Percentiles rank a stretch among this genome's conserved stretches.
Conservation (phyloP, 2,888 invertebrate genomes). For the Penaeus monodon region DNA sequence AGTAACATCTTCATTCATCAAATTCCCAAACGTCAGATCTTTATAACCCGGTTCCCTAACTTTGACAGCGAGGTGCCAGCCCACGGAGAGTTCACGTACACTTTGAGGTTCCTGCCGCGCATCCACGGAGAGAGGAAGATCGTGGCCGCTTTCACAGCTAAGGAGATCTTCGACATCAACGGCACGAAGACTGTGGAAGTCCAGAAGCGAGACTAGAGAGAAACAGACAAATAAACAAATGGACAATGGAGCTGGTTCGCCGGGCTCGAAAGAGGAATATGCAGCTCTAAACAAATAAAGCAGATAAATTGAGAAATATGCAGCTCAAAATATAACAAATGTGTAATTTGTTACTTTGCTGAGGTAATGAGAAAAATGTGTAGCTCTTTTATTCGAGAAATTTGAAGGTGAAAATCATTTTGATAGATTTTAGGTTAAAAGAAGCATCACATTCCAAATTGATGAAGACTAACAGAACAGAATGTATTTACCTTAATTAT, state of each 20-base stretch:
- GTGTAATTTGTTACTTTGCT: no score
- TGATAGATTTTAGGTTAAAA: no score
- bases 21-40: not conserved
- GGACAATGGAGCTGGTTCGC: not conserved
- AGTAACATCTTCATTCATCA: no score
- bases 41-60: not conserved
- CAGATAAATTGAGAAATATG: not conserved
- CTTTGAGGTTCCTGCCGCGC: slow-evolving; percentile 76
- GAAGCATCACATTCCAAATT: no score
- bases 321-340: no score
- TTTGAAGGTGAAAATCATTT: no score
- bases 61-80: slow-evolving; percentile 75
- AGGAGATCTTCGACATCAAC: slow-evolving; percentile 78
- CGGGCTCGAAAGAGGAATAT: not conserved
- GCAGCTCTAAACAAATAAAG: not conserved
- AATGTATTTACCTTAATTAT: not conserved
- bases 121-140: slow-evolving; percentile 75
- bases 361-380: no score
- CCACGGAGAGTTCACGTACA: slow-evolving; percentile 76
- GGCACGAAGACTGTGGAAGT: slow-evolving; percentile 74
- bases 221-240: not conserved
- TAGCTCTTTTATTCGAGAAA: no score
- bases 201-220: not conserved
- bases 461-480: not conserved
- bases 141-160: slow-evolving; percentile 80